Percentiles rank a stretch among this genome's conserved stretches.
Conservation (phyloP, 37 sponge, comb jelly and placozoan species). For the Cliona cf. orientalis region DNA sequence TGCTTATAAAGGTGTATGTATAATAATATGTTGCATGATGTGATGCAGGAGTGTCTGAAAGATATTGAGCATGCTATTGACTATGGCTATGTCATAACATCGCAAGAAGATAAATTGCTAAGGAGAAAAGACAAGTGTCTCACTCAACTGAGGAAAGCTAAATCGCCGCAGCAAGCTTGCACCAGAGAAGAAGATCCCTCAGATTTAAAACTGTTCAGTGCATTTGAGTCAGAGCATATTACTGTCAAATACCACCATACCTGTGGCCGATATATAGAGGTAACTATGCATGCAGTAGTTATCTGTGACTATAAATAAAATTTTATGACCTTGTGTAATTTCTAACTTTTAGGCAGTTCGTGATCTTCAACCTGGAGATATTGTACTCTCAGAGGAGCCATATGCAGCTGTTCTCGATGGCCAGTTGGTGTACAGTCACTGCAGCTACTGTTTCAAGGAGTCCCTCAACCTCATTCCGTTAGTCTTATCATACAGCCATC, state of each 20-base stretch:
- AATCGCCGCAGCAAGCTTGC: neutral
- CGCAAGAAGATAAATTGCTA: slow-evolving; percentile 18
- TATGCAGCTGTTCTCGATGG: slow-evolving; percentile 38
- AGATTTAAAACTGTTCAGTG: neutral
- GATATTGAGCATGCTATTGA: slow-evolving; percentile 27
- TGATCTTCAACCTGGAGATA: slow-evolving; percentile 23
- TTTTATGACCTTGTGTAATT: neutral
- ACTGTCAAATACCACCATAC: neutral
- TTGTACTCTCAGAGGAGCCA: slow-evolving; percentile 36
- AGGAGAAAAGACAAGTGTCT: slow-evolving; percentile 17
- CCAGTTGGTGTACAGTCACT: slow-evolving; percentile 35
- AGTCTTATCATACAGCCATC: neutral
- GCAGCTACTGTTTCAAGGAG: slow-evolving; percentile 37
- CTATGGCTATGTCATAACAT: neutral
- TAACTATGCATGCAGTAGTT: neutral
- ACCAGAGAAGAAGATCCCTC: neutral
- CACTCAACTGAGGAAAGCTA: neutral
- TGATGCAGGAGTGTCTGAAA: slow-evolving; percentile 34
- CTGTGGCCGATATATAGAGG: slow-evolving; percentile 17
- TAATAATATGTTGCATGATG: neutral
- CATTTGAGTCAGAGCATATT: slow-evolving; percentile 6
- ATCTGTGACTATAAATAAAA: neutral
- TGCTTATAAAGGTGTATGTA: too few relatives aligned
- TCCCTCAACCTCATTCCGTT: slow-evolving; percentile 29
- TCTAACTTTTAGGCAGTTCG: slow-evolving; percentile 16